A percentile compares a stretch with the other conserved stretches of the same genome.
phyloP scores from a whole-genome alignment of 2,888 invertebrate genomes.

The Seladonia tumulorum region DNA sequence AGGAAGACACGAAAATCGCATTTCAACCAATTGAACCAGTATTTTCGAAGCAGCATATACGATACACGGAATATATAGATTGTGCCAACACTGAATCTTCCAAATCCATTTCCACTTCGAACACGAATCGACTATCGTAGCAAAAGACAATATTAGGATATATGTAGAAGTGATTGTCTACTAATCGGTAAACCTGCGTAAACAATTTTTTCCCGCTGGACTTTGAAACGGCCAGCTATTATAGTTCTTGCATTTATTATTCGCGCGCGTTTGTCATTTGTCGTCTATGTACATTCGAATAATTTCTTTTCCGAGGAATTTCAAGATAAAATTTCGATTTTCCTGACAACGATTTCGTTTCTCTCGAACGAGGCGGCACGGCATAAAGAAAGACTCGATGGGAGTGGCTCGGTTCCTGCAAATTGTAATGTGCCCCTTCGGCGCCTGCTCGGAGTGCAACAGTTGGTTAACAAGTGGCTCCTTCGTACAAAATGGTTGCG shows the following conservation, averaged over 20 bases:
- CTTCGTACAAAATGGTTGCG: constrained; percentile 77
- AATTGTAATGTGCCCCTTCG: constrained; percentile 73
- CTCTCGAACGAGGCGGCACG: constrained; percentile 3
- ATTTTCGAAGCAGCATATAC: constrained; percentile 25
- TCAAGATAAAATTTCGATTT: not conserved
- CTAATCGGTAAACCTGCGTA: constrained; percentile 8
- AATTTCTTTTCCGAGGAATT: not conserved
- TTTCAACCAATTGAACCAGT: constrained; percentile 1
- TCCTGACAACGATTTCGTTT: not conserved
- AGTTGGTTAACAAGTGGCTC: constrained; percentile 84
- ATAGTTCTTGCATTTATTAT: not conserved
- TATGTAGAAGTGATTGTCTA: constrained; percentile 36
- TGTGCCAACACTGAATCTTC: constrained; percentile 70
- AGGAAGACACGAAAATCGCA: not conserved
- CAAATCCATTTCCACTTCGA: constrained; percentile 58
- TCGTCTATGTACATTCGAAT: not conserved
- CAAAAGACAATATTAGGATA: constrained; percentile 43
- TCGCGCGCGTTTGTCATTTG: not conserved
- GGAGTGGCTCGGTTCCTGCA: constrained; percentile 49
- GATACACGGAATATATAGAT: constrained; percentile 37
- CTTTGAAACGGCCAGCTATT: not conserved
- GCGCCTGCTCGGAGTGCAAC: constrained; percentile 78
- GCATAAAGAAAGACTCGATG: constrained; percentile 17
- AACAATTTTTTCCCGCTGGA: constrained; percentile 3
- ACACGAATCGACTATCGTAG: constrained; percentile 33